A percentile compares a stretch with the other conserved stretches of the same genome.
Conservation (phyloP, 2,113 vertebrate species). For the Piaya cayana region DNA sequence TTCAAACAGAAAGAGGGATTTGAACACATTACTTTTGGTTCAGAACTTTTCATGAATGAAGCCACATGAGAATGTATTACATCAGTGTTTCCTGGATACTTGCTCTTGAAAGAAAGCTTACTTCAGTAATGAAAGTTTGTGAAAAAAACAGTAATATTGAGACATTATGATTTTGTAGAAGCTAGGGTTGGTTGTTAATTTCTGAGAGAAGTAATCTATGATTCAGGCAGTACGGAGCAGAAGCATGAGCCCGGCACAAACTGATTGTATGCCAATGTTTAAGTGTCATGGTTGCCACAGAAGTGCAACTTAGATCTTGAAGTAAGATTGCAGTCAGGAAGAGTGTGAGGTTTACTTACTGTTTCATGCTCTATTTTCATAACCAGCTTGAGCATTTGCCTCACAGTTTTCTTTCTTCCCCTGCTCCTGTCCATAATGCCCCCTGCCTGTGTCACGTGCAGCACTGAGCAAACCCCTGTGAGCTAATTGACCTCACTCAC, state of each 20-base stretch:
- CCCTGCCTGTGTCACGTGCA: neutral
- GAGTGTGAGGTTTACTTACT: neutral
- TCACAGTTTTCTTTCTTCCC: neutral
- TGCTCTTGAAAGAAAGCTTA: slow-evolving; percentile 9
- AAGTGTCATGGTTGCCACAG: neutral
- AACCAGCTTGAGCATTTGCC: neutral
- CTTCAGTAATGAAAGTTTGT: neutral
- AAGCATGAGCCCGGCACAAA: neutral
- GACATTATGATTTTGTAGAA: neutral
- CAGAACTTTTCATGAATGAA: slow-evolving; percentile 25
- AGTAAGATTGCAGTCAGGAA: neutral
- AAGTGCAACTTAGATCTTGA: neutral
- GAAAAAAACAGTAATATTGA: neutral
- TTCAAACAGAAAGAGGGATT: slow-evolving; percentile 47
- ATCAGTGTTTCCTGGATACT: neutral
- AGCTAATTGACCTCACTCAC: neutral
- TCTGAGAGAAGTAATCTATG: neutral
- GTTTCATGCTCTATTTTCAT: neutral
- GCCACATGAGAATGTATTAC: slow-evolving; percentile 6
- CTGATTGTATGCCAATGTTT: neutral
- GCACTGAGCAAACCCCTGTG: neutral
- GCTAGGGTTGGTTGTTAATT: neutral
- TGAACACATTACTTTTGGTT: slow-evolving; percentile 24
- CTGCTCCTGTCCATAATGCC: neutral
- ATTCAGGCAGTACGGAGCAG: neutral